These are phyloP conservation scores for Mobula hypostoma DNA, from an alignment of 2,113 vertebrate genomes.

Conservation along the genomic window DNA sequence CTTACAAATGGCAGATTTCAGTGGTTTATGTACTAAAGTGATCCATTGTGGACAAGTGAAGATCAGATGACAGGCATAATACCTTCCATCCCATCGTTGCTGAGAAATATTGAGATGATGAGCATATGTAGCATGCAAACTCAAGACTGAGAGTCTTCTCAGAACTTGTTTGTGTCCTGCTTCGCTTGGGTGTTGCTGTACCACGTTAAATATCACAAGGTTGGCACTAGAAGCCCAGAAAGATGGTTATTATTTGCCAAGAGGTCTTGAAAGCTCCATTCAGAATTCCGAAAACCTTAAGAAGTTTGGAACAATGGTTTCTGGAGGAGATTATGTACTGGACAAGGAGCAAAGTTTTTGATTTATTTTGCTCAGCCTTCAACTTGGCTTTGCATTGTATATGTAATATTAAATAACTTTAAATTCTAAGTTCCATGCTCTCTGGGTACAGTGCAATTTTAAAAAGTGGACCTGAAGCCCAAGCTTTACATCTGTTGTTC, in stretches of 20 bases:
- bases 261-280: not conserved
- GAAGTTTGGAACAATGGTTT: not conserved
- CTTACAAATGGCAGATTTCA: not conserved
- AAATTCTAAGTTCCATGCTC: not conserved
- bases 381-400: too few relatives aligned
- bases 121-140: not conserved
- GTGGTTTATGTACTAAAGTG: not conserved
- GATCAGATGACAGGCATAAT: slow-evolving; percentile 11
- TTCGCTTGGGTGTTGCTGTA: too few relatives aligned
- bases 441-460: not conserved
- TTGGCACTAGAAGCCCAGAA: not conserved
- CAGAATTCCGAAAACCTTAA: not conserved
- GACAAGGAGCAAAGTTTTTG: not conserved
- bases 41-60: slow-evolving; percentile 6
- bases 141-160: not conserved
- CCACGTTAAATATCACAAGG: not conserved
- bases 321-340: not conserved
- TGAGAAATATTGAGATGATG: not conserved
- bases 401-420: not conserved
- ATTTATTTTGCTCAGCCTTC: not conserved
- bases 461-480: not conserved
- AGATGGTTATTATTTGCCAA: not conserved
- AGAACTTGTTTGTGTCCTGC: not conserved
- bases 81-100: not conserved
- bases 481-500: not conserved